Base-by-base conservation (phyloP, 2,888 invertebrate species). In the Limnephilus auricula region DNA sequence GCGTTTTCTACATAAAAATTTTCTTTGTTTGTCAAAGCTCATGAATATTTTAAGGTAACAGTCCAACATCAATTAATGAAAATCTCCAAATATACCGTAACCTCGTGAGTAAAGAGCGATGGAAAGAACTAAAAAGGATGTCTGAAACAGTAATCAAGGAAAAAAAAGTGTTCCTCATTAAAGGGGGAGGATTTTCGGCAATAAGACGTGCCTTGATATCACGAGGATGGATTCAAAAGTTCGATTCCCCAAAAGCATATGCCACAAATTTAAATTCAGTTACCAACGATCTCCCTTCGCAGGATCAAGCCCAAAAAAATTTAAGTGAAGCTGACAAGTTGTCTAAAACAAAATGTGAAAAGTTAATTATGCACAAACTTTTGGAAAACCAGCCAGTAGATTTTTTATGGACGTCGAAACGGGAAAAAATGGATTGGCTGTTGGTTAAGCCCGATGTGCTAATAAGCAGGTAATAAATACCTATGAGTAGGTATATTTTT, bases 341-440 rank as follows among this genome's bases (percentile, higher is more conserved):
- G 94, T 94, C n/a, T 93, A 94, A 30, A 94, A 94, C 91, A n/a
- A 93, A 93, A 86, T 93, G 92, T 45, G 98, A 98, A 94, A 95
- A 97, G 92, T 96, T 96, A 94, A 97, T 97, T 89, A 96, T 98
- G 94, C 98, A 97, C 5, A 96, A 98, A 93, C 97, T 98, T 94
- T 96, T 98, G 94, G 97, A 97, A 93, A 97, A 98, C 94, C 97
- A 97, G 93, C 97, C 97, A 0, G 98, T 98, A 1, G 98, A 99
- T 94, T 98, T 99, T 94, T 96, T 99, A 78, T 99, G 99, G 99
- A 98, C 98, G 86, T 97, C 98, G 91, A 97, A 98, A 93, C 97
- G 98, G 92, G 98, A 99, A 93, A 97, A 97, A 95, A 97, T 97
- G 93, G 98, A 98, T 93, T 97, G 98, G 96, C 96, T 96, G 93